These are phyloP conservation scores for Pissodes strobi DNA, from an alignment of 1,140 invertebrate genomes.

Conservation along the genomic window DNA sequence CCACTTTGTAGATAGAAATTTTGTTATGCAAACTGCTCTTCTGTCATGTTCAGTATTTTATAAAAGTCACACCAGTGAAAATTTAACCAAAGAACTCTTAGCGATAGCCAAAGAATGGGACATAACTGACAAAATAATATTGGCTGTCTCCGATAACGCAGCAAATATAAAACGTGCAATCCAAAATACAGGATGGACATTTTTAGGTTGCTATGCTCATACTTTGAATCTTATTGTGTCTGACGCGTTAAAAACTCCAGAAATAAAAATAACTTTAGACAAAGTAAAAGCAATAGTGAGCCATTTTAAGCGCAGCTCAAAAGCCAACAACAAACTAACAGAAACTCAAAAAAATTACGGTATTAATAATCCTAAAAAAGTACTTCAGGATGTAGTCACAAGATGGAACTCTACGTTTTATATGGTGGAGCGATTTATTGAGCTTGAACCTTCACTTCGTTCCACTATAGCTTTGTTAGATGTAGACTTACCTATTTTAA, in stretches of 20 bases:
- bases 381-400: too few species aligned
- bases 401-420: conserved; percentile 52
- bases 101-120: conserved; percentile 35
- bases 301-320: conserved; percentile 44
- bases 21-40: conserved; percentile 18
- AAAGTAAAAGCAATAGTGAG: conserved; percentile 42
- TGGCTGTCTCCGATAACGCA: conserved; percentile 47
- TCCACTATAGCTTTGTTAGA: conserved; percentile 25
- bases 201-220: conserved; percentile 47
- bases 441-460: conserved; percentile 35
- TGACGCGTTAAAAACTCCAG: conserved; percentile 10
- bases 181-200: conserved; percentile 35
- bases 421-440: conserved; percentile 50
- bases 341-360: conserved; percentile 19
- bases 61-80: too few species aligned
- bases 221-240: conserved; percentile 42
- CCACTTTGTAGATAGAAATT: neutral
- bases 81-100: too few species aligned
- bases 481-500: conserved; percentile 6
- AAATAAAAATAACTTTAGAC: conserved; percentile 4
- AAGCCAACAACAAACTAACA: conserved; percentile 39
- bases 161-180: conserved; percentile 45
- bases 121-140: conserved; percentile 40
- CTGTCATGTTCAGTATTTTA: too few species aligned
- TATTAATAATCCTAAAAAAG: too few species aligned